Evolutionary conservation across 2,888 invertebrate species (phyloP), one percentile per base, ranked within the genome.

Genomic region (Diabrotica balteata): DNA sequence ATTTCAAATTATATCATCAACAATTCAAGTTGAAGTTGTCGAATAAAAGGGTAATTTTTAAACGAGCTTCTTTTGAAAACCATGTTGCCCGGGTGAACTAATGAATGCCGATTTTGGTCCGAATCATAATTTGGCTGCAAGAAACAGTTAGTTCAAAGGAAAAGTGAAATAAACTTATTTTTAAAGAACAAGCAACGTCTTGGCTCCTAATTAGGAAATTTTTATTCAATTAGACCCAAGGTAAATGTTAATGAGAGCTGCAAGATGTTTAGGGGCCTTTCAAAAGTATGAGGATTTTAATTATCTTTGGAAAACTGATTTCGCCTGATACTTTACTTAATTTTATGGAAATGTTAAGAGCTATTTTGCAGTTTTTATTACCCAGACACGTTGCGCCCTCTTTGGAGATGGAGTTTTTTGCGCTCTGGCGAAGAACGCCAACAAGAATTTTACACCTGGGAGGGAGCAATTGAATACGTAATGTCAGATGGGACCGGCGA

Each of bases 261-360:
- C 47, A 47, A 47, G 5, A 47, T 47, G 47, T 47, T 47, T 47
- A 47, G 47, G 47, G 32, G 32, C 32, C 32, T 32, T 32, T 32
- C 32, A 32, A 32, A 72, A 74, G 68, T 68, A 70, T 63, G 70
- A 72, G 68, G 69, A 71, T 72, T 75, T 75, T 74, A 75, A 76
- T 75, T 75, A 75, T 74, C 71, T 74, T 70, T 70, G 67, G 69
- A 72, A 74, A 76, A 70, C 32, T 32, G 32, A 32, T 32, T 32
- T 32, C 32, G 32, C 32, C 32, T 32, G 32, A 71, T 70, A 73
- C 72, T 73, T 72, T 69, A 70, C 72, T 67, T 73, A 74, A 74
- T 75, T 76, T 75, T 70, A 76, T 71, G 73, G 69, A 68, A 73
- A 73, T 67, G 68, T 67, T 73, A 73, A 72, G 69, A 67, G 70